Conservation (phyloP, 1,140 invertebrate species). For the Popillia japonica region DNA sequence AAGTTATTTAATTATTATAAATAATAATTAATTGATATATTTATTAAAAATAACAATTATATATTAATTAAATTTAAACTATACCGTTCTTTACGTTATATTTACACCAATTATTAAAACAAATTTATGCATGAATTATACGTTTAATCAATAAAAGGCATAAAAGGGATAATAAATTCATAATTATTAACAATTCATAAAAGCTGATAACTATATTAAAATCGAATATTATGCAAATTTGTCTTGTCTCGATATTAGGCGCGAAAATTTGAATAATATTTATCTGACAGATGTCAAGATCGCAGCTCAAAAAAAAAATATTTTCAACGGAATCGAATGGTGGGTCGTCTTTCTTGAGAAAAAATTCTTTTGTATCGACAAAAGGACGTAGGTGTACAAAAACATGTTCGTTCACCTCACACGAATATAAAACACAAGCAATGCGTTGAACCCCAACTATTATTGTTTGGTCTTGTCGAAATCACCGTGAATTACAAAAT, state of each 20-base stretch:
- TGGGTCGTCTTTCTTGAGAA: not conserved
- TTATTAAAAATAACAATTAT: not conserved
- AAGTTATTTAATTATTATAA: not conserved
- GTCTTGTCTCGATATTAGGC: not conserved
- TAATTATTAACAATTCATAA: too few species aligned
- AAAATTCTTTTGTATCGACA: not conserved
- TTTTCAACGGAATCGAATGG: not conserved
- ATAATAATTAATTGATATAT: not conserved
- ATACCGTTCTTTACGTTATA: too few species aligned
- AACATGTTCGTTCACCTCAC: not conserved
- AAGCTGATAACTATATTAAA: too few species aligned
- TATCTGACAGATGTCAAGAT: not conserved
- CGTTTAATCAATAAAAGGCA: too few species aligned
- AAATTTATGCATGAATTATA: too few species aligned
- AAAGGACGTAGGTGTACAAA: conserved; percentile 1
- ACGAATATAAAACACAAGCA: not conserved
- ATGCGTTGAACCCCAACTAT: not conserved
- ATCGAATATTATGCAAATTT: too few species aligned
- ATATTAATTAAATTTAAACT: too few species aligned
- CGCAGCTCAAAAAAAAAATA: not conserved
- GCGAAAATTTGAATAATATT: not conserved
- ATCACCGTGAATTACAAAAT: not conserved
- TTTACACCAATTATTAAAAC: too few species aligned
- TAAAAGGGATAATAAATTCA: too few species aligned
- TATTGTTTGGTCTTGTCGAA: not conserved